Base-by-base conservation (phyloP, 2,797 vertebrate genomes). In the Artibeus lituratus region DNA sequence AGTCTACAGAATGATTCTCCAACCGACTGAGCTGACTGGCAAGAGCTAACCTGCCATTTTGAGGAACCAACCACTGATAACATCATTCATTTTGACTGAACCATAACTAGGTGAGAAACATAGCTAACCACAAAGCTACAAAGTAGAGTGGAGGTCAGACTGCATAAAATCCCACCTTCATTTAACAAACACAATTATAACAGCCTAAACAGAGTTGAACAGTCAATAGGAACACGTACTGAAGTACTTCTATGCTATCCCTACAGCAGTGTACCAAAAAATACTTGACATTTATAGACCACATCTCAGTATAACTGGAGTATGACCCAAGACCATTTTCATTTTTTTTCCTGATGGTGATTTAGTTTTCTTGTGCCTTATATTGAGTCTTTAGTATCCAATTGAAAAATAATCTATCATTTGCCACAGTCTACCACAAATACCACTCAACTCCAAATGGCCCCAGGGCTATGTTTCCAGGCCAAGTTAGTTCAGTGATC, bases 91-190 rank as follows among this genome's bases (percentile, higher is more conserved):
- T 5, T 22, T n/a, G 4, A 59, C 39, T 35, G 57, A 55, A 9
- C 51, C 5, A 0, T 1, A n/a, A 14, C 8, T 14, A 3, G 7
- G 7, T 10, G 8, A 21, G 22, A 32, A 26, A 24, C 0, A 6
- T 14, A n/a, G 51, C 62, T 72, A 9, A 26, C 7, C 37, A 24
- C 0, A 19, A 18, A 37, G 24, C 32, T 10, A 4, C 21, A 18
- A 4, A 8, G 59, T 0, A 6, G 21, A 53, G 44, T 7, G 7
- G 62, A 55, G 11, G 42, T 74, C 39, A 2, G 16, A 12, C 55
- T 24, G 5, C 10, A 15, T 67, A 24, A 26, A 16, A 2, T 1
- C 70, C 22, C 29, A 4, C 12, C 6, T 81, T 2, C 39, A 26
- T 0, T 2, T 3, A 21, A 7, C 35, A 70, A 39, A 37, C 18